A percentile compares a stretch with the other conserved stretches of the same genome.
These are phyloP conservation scores for Gallinago undulata DNA, from an alignment of 2,113 vertebrate genomes.

Conservation along the genomic window DNA sequence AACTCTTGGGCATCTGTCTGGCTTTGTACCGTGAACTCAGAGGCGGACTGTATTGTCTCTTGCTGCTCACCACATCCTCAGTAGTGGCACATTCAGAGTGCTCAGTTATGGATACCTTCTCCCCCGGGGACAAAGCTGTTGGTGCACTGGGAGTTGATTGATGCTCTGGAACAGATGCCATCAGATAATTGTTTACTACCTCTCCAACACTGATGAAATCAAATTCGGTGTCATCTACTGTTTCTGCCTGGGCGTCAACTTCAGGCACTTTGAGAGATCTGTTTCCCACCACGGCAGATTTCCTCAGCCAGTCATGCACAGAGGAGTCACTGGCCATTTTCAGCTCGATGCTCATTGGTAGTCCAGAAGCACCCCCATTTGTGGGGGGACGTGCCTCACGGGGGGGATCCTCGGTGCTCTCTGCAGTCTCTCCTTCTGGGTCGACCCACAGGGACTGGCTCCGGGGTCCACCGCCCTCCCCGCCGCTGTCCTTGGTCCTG, in stretches of 20 bases:
- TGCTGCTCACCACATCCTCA: slow-evolving; percentile 9
- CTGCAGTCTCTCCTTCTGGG: slow-evolving; percentile 14
- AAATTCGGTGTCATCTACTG: neutral
- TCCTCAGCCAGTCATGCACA: neutral
- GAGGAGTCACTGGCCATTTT: rapidly evolving
- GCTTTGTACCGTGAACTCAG: neutral
- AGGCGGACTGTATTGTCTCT: slow-evolving; percentile 41
- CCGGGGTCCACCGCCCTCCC: neutral
- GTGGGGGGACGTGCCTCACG: neutral
- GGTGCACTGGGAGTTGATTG: neutral
- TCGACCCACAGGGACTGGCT: neutral
- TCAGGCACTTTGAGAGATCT: neutral
- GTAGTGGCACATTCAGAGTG: slow-evolving; percentile 56
- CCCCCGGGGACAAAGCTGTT: neutral
- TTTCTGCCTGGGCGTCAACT: slow-evolving; percentile 57
- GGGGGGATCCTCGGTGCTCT: neutral
- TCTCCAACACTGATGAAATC: neutral
- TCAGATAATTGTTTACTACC: neutral
- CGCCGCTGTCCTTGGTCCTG: neutral
- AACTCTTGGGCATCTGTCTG: neutral
- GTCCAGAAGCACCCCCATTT: rapidly evolving
- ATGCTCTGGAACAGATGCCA: neutral
- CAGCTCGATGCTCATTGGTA: neutral
- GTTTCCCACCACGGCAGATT: neutral
- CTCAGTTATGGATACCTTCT: neutral